These are phyloP conservation scores for Drosophila gaucha DNA, from an alignment of 2,888 invertebrate genomes.

Conservation along the genomic window DNA sequence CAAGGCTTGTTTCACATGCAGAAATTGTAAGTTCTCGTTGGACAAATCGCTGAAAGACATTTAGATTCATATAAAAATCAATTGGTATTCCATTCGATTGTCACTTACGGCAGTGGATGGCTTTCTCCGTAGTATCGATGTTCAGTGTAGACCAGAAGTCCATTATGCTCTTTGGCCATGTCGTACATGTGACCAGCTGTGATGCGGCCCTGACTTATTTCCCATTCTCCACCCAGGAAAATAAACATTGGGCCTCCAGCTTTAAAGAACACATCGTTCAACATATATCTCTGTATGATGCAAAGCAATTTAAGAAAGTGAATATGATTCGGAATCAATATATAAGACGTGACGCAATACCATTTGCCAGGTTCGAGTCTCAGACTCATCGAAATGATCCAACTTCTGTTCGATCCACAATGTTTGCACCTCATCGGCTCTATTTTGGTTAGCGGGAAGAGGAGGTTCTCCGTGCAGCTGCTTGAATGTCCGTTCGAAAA, in stretches of 20 bases:
- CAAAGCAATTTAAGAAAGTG: too few relatives aligned
- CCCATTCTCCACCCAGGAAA: slow-evolving; percentile 90
- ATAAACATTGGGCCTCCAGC: slow-evolving; percentile 87
- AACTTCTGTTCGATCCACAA: slow-evolving; percentile 86
- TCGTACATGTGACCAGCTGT: slow-evolving; percentile 87
- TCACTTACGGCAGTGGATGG: slow-evolving; percentile 88
- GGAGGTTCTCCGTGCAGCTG: slow-evolving; percentile 85
- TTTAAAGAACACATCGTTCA: slow-evolving; percentile 85
- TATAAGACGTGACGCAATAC: slow-evolving; percentile 42
- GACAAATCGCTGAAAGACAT: slow-evolving; percentile 85
- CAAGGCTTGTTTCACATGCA: slow-evolving; percentile 88
- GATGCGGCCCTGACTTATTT: slow-evolving; percentile 87
- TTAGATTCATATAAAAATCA: neutral
- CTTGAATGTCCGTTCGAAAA: slow-evolving; percentile 75
- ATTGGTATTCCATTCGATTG: too few relatives aligned
- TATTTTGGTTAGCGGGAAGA: slow-evolving; percentile 59
- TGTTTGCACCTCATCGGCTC: slow-evolving; percentile 68
- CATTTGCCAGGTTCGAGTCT: slow-evolving; percentile 86
- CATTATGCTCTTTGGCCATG: slow-evolving; percentile 86
- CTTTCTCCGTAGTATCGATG: slow-evolving; percentile 93
- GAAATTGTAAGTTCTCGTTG: slow-evolving; percentile 86
- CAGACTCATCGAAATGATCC: slow-evolving; percentile 87
- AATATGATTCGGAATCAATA: too few relatives aligned
- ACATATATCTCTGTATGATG: slow-evolving; percentile 85
- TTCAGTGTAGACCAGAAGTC: slow-evolving; percentile 90